phyloP scores from a whole-genome alignment of 2,888 invertebrate genomes.

The Hypomecis punctinalis region DNA sequence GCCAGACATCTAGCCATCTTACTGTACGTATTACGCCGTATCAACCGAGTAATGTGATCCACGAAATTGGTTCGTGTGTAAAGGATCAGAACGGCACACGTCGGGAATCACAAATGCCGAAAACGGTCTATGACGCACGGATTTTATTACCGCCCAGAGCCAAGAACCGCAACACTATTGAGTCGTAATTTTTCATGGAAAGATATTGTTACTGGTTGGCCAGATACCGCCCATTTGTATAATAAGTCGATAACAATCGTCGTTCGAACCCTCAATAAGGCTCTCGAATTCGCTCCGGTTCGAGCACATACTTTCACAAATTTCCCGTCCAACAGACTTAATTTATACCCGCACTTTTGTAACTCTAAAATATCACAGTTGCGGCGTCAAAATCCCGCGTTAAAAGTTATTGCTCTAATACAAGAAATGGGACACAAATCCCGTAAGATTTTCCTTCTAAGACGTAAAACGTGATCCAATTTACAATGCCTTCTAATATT shows the following conservation, averaged over 20 bases:
- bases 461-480: slow-evolving; percentile 76
- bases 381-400: slow-evolving; percentile 39
- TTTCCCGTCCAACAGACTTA: slow-evolving; percentile 45
- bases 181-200: slow-evolving; percentile 72
- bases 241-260: slow-evolving; percentile 77
- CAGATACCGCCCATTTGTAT: slow-evolving; percentile 78
- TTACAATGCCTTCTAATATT: slow-evolving; percentile 73
- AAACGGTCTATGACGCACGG: slow-evolving; percentile 60
- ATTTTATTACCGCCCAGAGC: slow-evolving; percentile 69
- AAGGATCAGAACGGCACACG: slow-evolving; percentile 54
- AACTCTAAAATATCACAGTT: slow-evolving; percentile 44
- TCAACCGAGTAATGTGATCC: slow-evolving; percentile 22
- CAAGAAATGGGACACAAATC: slow-evolving; percentile 59
- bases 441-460: slow-evolving; percentile 57
- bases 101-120: slow-evolving; percentile 60
- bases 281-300: slow-evolving; percentile 64
- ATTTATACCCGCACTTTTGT: slow-evolving; percentile 48
- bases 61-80: slow-evolving; percentile 58
- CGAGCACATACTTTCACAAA: slow-evolving; percentile 52
- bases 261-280: slow-evolving; percentile 65
- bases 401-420: slow-evolving; percentile 48
- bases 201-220: slow-evolving; percentile 71
- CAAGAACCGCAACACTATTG: slow-evolving; percentile 67
- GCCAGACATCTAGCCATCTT: slow-evolving; percentile 19
- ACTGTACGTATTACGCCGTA: slow-evolving; percentile 20